Evolutionary conservation across 2,888 invertebrate species (phyloP).

Genomic region (Palloptera scutellata): DNA sequence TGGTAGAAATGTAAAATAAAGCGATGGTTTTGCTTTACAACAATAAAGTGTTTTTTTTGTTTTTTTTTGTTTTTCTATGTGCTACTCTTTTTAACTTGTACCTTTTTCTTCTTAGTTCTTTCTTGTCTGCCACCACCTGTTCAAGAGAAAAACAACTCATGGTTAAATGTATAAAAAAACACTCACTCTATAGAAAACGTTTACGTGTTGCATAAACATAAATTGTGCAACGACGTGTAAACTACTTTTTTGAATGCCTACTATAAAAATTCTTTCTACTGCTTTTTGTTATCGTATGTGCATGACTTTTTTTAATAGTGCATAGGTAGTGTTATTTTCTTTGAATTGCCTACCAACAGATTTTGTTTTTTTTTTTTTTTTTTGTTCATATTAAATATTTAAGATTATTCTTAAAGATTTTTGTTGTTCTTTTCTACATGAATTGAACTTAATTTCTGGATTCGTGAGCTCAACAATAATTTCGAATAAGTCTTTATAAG

Average conservation of each 20-base stretch:
- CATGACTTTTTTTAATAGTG: neutral
- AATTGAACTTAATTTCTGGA: too few relatives aligned
- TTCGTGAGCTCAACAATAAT: too few relatives aligned
- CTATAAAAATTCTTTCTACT: conserved; percentile 7
- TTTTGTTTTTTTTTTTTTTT: too few relatives aligned
- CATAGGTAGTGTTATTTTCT: neutral
- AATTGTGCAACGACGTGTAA: conserved; percentile 60
- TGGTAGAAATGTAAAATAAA: too few relatives aligned
- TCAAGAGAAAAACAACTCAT: neutral
- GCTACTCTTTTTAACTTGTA: neutral
- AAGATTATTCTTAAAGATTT: neutral
- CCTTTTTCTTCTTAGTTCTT: neutral
- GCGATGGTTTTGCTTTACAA: neutral
- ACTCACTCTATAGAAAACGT: conserved; percentile 34
- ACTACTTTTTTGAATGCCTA: conserved; percentile 54
- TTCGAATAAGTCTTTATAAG: too few relatives aligned
- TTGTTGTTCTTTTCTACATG: too few relatives aligned
- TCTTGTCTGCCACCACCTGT: neutral
- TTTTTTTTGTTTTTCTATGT: neutral
- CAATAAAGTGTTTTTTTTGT: neutral
- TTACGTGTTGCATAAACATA: conserved; percentile 57
- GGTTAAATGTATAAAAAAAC: conserved; percentile 2
- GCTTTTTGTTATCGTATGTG: neutral
- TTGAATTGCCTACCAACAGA: too few relatives aligned
- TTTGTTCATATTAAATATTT: neutral